Evolutionary conservation across 35 echinoderm and acorn worm species (phyloP).

Genomic region (Heliocidaris tuberculata): DNA sequence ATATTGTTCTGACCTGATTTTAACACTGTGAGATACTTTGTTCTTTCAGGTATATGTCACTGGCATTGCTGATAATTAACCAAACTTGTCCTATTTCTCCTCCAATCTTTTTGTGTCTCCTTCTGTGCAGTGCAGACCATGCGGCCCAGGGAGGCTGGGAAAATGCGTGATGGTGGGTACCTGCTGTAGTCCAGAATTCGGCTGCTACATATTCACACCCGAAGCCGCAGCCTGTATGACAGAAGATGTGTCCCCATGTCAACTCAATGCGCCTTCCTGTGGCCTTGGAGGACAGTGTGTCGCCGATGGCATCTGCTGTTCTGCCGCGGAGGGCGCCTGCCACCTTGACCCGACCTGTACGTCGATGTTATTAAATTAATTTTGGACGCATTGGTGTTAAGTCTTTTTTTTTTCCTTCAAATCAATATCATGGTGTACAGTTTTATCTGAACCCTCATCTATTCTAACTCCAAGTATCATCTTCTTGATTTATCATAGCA

Average conservation of each 20-base stretch:
- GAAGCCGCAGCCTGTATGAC: constrained; percentile 41
- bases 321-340: constrained; percentile 35
- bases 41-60: too few species aligned
- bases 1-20: too few species aligned
- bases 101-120: neutral
- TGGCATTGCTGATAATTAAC: neutral
- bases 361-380: constrained; percentile 22
- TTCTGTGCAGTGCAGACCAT: constrained; percentile 45
- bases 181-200: constrained; percentile 38
- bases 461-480: neutral
- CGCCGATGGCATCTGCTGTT: constrained; percentile 41
- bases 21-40: too few species aligned
- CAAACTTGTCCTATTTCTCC: neutral
- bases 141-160: neutral
- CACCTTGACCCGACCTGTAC: constrained; percentile 42
- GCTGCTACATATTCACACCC: constrained; percentile 35
- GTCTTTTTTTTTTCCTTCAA: neutral
- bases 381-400: neutral
- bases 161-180: constrained; percentile 41
- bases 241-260: constrained; percentile 41
- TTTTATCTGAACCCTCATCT: neutral
- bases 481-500: neutral
- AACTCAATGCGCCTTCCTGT: constrained; percentile 33
- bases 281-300: constrained; percentile 26
- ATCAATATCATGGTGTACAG: neutral